phyloP scores from a whole-genome alignment of 2,797 vertebrate species.

The Cirrhinus molitorella region DNA sequence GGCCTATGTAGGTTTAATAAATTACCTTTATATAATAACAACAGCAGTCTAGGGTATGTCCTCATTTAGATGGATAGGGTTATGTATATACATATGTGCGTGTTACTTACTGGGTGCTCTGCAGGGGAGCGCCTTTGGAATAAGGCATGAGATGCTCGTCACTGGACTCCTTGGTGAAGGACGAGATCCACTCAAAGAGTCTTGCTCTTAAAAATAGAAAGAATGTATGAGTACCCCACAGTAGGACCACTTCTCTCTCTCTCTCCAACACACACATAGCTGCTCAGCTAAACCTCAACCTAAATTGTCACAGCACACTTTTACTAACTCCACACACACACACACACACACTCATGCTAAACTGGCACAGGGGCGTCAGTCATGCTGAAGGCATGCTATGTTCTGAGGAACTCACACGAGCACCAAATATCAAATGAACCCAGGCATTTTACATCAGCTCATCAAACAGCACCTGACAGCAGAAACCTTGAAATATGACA shows the following conservation, averaged over 20 bases:
- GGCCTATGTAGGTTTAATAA: neutral
- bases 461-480: slow-evolving; percentile 51
- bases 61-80: neutral
- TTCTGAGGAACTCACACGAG: slow-evolving; percentile 45
- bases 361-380: slow-evolving; percentile 64
- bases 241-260: slow-evolving; percentile 19
- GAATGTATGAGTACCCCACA: slow-evolving; percentile 68
- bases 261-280: slow-evolving; percentile 31
- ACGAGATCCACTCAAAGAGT: slow-evolving; percentile 87
- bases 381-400: slow-evolving; percentile 56
- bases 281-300: slow-evolving; percentile 4
- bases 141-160: slow-evolving; percentile 82
- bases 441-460: slow-evolving; percentile 62
- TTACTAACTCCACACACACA: slow-evolving; percentile 32
- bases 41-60: neutral
- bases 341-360: slow-evolving; percentile 43
- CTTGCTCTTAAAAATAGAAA: slow-evolving; percentile 81
- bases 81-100: slow-evolving; percentile 30
- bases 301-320: slow-evolving; percentile 3
- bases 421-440: slow-evolving; percentile 69
- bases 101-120: slow-evolving; percentile 82
- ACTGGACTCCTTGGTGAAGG: slow-evolving; percentile 84
- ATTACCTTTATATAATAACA: neutral
- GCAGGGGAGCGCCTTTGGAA: slow-evolving; percentile 81
- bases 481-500: slow-evolving; percentile 43